Percentiles rank a stretch among this genome's conserved stretches.
phyloP scores from a whole-genome alignment of 2,797 vertebrate genomes.

The Macropodus opercularis region DNA sequence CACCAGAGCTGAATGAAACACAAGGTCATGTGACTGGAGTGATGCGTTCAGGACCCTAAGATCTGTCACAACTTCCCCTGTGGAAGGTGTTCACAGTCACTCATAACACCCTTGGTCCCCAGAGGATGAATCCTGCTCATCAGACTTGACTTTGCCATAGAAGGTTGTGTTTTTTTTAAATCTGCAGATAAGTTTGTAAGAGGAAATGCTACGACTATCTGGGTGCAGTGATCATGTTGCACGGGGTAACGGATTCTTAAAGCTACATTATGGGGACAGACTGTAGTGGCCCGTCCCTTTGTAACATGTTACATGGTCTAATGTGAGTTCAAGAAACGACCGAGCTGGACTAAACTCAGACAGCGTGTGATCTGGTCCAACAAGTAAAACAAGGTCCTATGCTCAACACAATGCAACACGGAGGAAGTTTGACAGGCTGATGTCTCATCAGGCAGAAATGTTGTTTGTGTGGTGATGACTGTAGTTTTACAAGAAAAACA shows the following conservation, averaged over 20 bases:
- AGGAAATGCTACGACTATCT: too few relatives aligned
- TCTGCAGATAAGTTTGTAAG: too few relatives aligned
- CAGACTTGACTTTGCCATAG: too few relatives aligned
- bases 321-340: too few relatives aligned
- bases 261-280: too few relatives aligned
- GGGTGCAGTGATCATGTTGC: too few relatives aligned
- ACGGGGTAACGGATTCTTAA: too few relatives aligned
- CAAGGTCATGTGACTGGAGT: background rate
- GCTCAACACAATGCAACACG: background rate
- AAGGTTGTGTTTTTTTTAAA: too few relatives aligned
- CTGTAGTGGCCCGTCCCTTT: too few relatives aligned
- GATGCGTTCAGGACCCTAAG: background rate
- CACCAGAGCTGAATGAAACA: conserved; percentile 5
- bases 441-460: conserved; percentile 18
- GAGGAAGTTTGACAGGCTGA: background rate
- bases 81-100: background rate
- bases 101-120: background rate
- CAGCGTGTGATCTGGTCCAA: conserved; percentile 4
- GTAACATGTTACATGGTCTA: too few relatives aligned
- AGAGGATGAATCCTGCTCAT: too few relatives aligned
- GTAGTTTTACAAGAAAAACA: background rate
- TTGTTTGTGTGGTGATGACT: background rate
- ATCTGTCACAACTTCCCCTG: background rate
- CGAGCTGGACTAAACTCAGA: too few relatives aligned
- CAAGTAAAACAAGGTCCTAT: conserved; percentile 30